Evolutionary conservation across 2,888 invertebrate species (phyloP), one percentile per base, ranked within the genome.

Genomic region (Dilophus febrilis): DNA sequence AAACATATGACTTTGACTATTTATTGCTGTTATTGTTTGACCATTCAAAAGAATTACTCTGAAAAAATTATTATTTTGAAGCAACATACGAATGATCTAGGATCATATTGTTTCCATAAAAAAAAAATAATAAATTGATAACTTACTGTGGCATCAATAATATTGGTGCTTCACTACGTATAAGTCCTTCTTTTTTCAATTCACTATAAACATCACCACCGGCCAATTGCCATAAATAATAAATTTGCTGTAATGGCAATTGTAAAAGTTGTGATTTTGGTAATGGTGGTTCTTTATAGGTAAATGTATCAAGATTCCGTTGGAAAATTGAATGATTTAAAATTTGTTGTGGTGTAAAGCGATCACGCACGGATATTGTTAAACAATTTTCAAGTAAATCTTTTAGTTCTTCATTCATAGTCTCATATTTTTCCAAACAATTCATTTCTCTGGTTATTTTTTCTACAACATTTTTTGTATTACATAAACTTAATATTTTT

Each of bases 221-320:
- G 14, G 95, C 87, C 41, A 97, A 58, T 57, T 87, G 85, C 97
- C 97, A 97, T 63, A 92, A 74, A 57, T 91, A 83, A 58, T 92
- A 97, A 19, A 92, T 69, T 54, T 91, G 86, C 45, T 82, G 75
- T 46, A 94, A 64, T 11, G 77, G 70, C 37, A 59, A 59, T 1
- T 66, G 66, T 49, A 70, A 52, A 3, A 73, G 51, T 19, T 34
- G 65, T 54, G 42, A 59, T 48, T 34, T 53, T 16, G 68, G 53
- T 40, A 65, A 60, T 40, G 64, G 65, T 7, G 36, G 40, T 6
- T 38, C n/a, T 31, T 47, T 50, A 14, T 45, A 45, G 7, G 32
- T 18, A 58, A 58, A 48, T 56, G 55, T 16, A 51, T 54, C 34
- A 50, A 51, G 28, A 59, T 59, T 35, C 57, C 58, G 53, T 28